Base-by-base conservation (phyloP, 2,113 vertebrate species). In the Thryonomys swinderianus region DNA sequence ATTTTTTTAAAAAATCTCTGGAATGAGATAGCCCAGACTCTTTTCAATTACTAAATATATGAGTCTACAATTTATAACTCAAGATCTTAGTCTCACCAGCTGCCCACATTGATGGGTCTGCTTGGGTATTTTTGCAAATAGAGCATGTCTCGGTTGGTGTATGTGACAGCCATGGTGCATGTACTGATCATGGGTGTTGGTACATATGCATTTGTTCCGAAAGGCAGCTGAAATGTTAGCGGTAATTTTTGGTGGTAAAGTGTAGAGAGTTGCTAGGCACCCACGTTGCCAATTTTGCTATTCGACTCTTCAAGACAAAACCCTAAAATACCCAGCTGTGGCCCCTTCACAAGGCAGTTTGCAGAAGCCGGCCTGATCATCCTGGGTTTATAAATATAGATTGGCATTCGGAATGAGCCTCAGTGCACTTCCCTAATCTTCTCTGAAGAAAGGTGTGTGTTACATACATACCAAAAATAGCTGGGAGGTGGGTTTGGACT, bases 401-500 rank as follows among this genome's bases (percentile, higher is more conserved):
- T 12, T 91, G 82, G 84, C 88, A 95, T 93, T 90, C 61, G 57
- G 20, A 10, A 5, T 82, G 91, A 62, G 16, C 32, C 92, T 18
- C 32, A 55, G 66, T 88, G 23, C n/a, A 84, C 48, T 69, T 92
- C 14, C 17, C 62, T 69, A 92, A 71, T 32, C 21, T 95, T 78
- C 18, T 57, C 53, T 10, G 16, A 25, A 40, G 94, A 90, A 16
- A 79, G 59, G 40, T 32, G 3, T 30, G 74, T 25, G 32, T 82
- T 66, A 73, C 73, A 27, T 1, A 78, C 61, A 51, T 67, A n/a
- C 91, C 80, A 95, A 80, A 93, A 34, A 85, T 73, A 14, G 85
- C 81, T 88, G 84, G 45, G 71, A 95, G 96, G 92, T 78, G 69
- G 93, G 6, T 84, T 40, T 91, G 82, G 94, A 42, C 7, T 13